Evolutionary conservation across 53 echinoderm and acorn worm genomes (phyloP).

Genomic region (Pentamera pediparva): DNA sequence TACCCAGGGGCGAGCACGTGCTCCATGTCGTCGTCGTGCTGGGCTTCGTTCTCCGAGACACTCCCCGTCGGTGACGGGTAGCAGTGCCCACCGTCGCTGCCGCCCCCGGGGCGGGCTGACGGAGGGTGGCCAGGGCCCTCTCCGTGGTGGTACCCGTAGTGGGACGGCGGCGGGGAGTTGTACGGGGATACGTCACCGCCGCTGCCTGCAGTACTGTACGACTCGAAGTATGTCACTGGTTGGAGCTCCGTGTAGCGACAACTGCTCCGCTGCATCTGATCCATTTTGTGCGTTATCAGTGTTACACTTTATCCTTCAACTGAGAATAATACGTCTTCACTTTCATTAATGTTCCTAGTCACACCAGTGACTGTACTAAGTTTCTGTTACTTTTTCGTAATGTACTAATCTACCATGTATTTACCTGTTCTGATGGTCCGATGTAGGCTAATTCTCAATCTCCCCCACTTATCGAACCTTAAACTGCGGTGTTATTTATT

Average conservation of each 20-base stretch:
- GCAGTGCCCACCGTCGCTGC: constrained; percentile 65
- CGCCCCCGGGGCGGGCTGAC: constrained; percentile 54
- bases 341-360: no score
- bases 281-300: no score
- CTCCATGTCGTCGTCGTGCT: constrained; percentile 89
- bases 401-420: no score
- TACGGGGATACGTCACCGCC: constrained; percentile 82
- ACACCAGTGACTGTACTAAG: no score
- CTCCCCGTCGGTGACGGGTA: constrained; percentile 61
- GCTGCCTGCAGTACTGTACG: constrained; percentile 55
- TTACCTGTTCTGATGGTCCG: no score
- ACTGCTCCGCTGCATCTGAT: constrained; percentile 83
- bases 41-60: constrained; percentile 59
- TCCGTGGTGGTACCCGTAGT: constrained; percentile 70
- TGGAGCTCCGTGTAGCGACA: constrained; percentile 95
- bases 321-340: no score
- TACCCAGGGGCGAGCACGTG: constrained; percentile 96
- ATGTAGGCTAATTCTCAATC: no score
- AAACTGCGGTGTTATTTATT: no score
- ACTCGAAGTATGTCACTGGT: constrained; percentile 85
- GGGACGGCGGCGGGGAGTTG: constrained; percentile 64
- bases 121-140: no score
- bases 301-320: no score
- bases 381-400: no score
- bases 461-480: no score